phyloP scores from a whole-genome alignment of 2,888 invertebrate genomes.

The Creontiades dilutus region DNA sequence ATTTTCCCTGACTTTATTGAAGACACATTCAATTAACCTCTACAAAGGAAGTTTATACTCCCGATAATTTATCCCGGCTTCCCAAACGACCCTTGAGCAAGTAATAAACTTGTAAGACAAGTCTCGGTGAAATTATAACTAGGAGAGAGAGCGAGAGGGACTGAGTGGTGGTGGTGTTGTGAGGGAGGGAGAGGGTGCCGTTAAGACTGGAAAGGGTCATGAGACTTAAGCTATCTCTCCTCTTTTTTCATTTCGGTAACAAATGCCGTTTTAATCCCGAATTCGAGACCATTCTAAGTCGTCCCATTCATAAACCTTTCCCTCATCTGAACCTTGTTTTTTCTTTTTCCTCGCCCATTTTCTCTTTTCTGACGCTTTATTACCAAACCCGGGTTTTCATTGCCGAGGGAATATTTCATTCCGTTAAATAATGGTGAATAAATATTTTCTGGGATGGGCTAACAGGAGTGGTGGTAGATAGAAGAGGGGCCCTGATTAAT shows the following conservation, averaged over 20 bases:
- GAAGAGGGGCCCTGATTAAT: background rate
- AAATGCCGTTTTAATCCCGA: conserved; percentile 61
- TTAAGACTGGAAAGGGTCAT: background rate
- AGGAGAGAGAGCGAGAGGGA: no score
- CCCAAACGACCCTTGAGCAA: conserved; percentile 49
- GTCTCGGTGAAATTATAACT: background rate
- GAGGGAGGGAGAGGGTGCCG: background rate
- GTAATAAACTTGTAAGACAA: conserved; percentile 56
- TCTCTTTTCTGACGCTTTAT: background rate
- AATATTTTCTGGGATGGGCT: conserved; percentile 7
- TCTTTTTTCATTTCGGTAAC: conserved; percentile 30
- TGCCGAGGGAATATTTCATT: background rate
- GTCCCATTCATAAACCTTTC: background rate
- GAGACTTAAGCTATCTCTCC: background rate
- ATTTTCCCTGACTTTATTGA: background rate
- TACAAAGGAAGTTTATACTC: background rate
- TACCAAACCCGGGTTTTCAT: background rate
- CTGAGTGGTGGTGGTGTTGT: no score
- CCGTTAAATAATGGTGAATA: conserved; percentile 14
- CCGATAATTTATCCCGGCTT: conserved; percentile 35
- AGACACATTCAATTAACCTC: background rate
- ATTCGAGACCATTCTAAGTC: conserved; percentile 24
- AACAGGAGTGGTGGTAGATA: background rate
- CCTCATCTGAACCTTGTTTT: conserved; percentile 20
- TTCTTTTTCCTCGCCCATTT: background rate